Base-by-base conservation (phyloP, 2,888 invertebrate genomes). In the Orthosia gracilis region DNA sequence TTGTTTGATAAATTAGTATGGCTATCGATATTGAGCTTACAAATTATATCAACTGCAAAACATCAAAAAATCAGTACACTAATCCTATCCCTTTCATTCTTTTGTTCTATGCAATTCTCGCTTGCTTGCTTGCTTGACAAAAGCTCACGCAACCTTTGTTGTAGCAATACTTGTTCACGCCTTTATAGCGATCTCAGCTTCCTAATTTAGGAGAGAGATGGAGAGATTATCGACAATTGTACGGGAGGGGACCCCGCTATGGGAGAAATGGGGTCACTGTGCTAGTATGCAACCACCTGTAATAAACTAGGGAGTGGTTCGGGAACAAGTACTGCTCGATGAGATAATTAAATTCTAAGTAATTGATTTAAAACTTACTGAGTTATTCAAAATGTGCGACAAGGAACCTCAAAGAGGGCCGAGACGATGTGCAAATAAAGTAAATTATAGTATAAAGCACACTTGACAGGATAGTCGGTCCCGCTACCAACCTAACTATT, bases 151-250 rank as follows among this genome's bases (percentile, higher is more conserved):
- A 89, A 87, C 81, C 40, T 81, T 85, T 79, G 77, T 86, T 81
- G 76, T 78, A 78, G 78, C 82, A 80, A 70, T 70, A 64, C 68
- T 66, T 79, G 85, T 87, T 85, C 81, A 84, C 80, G 81, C 78
- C 80, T 85, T 90, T 92, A 93, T 93, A 91, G 78, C 84, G 91
- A 93, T 92, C 90, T 90, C 89, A 90, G 89, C 89, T 90, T 93
- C 93, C 92, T 92, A 94, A 94, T 92, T 93, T 93, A 90, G 89
- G 85, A 89, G 82, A 78, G 89, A 93, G 92, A 94, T 93, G 91
- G 85, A 85, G 88, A 93, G 93, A 94, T 94, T 94, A 92, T 89
- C 86, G 89, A 85, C 89, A 87, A 89, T 89, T 83, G 88, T 84
- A 86, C 85, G 88, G 88, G 90, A 87, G 87, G 90, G 85, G 91